These are phyloP conservation scores for Scylla paramamosain DNA, from an alignment of 1,140 invertebrate species.

Conservation along the genomic window DNA sequence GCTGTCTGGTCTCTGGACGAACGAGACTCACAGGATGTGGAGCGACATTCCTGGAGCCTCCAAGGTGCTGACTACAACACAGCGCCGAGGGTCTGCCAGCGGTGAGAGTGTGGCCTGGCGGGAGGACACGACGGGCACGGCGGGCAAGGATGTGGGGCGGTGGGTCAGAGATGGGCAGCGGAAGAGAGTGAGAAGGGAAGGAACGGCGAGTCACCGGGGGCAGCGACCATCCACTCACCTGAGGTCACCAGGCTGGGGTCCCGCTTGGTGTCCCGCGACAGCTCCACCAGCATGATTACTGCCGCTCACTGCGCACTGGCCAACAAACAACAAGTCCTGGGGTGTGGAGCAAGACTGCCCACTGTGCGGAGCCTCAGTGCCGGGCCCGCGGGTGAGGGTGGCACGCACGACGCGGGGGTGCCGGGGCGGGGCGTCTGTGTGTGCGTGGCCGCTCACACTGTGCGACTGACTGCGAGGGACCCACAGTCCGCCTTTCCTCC, in stretches of 20 bases:
- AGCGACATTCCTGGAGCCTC: not conserved
- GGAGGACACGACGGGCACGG: constrained; percentile 27
- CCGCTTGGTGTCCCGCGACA: constrained; percentile 52
- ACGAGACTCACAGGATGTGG: not conserved
- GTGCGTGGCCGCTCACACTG: constrained; percentile 22
- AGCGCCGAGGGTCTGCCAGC: not conserved
- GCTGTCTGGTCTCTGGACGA: not conserved
- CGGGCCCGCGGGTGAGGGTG: not conserved
- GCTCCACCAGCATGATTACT: constrained; percentile 54
- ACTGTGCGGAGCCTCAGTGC: not conserved
- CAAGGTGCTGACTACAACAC: not conserved
- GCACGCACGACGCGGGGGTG: not conserved
- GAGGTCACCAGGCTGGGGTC: constrained; percentile 51
- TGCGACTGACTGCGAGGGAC: constrained; percentile 25
- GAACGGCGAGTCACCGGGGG: not conserved
- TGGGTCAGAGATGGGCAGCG: constrained; percentile 27
- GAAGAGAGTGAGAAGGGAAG: not conserved
- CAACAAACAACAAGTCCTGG: not conserved
- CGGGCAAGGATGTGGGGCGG: constrained; percentile 6
- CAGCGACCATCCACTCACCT: constrained; percentile 35
- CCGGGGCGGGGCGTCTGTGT: not conserved
- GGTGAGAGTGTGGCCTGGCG: not conserved
- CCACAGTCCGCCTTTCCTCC: not conserved
- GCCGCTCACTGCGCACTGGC: not conserved
- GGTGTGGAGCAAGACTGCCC: not conserved